Evolutionary conservation across 2,888 invertebrate species (phyloP).

Genomic region (Caenorhabditis zanzibari): DNA sequence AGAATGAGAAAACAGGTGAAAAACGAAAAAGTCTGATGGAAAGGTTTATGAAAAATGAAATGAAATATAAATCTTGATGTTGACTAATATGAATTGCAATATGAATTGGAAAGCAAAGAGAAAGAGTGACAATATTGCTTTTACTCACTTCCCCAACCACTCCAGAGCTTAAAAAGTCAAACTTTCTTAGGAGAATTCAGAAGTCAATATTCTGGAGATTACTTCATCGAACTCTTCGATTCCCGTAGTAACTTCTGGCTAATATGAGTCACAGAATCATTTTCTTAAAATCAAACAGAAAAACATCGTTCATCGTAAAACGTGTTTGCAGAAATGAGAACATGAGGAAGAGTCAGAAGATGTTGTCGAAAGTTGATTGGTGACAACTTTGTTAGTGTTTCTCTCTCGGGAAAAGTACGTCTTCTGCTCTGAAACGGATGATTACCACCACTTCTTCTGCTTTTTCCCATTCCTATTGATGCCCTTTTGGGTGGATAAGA

Average conservation of each 20-base stretch:
- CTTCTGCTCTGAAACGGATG: constrained; percentile 38
- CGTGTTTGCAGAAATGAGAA: constrained; percentile 32
- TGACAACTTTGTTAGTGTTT: constrained; percentile 58
- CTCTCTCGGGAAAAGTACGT: constrained; percentile 34
- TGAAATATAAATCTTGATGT: constrained; percentile 41
- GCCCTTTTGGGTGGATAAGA: not conserved
- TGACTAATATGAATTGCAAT: constrained; percentile 47
- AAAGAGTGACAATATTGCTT: constrained; percentile 45
- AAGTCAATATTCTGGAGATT: not conserved
- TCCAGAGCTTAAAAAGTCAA: constrained; percentile 7
- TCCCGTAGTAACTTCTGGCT: not conserved
- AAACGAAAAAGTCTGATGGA: constrained; percentile 29
- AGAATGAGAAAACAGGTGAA: constrained; percentile 34
- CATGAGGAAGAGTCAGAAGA: constrained; percentile 7
- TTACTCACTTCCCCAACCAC: not conserved
- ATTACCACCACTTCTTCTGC: constrained; percentile 55
- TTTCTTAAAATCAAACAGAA: constrained; percentile 9
- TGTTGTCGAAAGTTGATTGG: constrained; percentile 50
- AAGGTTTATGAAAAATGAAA: constrained; percentile 26
- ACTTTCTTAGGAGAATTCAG: constrained; percentile 11
- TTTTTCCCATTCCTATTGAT: constrained; percentile 1
- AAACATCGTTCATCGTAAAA: constrained; percentile 8
- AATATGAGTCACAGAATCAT: not conserved
- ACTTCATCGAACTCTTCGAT: no score
- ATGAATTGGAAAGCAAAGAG: constrained; percentile 48